Evolutionary conservation across 2,113 vertebrate species (phyloP), one percentile per base, ranked within the genome.

Genomic region (Myrmophylax atrothorax): DNA sequence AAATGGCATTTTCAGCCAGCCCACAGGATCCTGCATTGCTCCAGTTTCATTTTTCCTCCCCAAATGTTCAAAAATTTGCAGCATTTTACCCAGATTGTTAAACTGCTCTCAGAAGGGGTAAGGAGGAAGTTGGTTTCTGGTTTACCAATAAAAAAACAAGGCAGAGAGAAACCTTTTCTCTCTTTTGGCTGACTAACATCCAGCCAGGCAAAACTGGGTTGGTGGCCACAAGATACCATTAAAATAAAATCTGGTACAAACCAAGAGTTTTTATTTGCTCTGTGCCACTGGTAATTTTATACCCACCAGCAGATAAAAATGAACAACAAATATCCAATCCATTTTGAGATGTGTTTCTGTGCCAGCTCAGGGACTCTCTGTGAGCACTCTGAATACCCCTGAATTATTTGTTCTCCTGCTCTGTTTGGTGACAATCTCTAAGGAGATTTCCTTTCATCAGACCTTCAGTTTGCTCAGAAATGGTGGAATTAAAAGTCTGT

Each of bases 41-140:
- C 33, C 33, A 37, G 10, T 46, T 89, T 74, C 50, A n/a, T 72
- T 77, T 31, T 87, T 84, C 42, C 50, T 69, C 35, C 46, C 20
- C 31, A 59, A 68, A 40, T 20, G 20, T 1, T 68, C 33, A 49
- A 84, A 49, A 24, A 10, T 69, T 81, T 84, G 73, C 59, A 87
- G 83, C 64, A n/a, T 33, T 92, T 90, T 19, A 58, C 44, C 73
- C 33, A 35, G 59, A 64, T 81, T 77, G 77, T 84, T 81, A 64
- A 87, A 59, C 37, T 84, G 55, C 49, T 84, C 72, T 68, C 68
- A 84, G 90, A 94, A 90, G 77, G 49, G 63, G 26, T 84, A 88
- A 88, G 77, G 83, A 82, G 29, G 37, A 88, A 50, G 38, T 88
- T 82, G 87, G 84, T 96, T 96, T 94, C 84, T 94, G 95, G 90